Percentiles rank a stretch among this genome's conserved stretches.
phyloP scores from a whole-genome alignment of 2,113 vertebrate species.

The Notothenia rossii region DNA sequence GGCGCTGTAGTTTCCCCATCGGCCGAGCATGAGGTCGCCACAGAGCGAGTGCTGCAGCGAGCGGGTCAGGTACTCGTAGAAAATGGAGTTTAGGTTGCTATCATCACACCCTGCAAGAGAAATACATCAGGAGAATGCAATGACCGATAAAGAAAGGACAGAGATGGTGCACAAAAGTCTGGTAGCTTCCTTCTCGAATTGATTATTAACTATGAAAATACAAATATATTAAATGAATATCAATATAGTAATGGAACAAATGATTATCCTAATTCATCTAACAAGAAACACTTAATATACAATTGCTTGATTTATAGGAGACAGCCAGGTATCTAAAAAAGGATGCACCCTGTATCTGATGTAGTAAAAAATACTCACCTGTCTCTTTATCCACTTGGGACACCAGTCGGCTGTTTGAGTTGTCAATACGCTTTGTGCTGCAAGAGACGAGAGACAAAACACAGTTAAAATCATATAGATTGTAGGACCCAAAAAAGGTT shows the following conservation, averaged over 20 bases:
- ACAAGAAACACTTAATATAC: neutral
- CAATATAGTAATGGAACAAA: neutral
- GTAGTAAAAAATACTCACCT: slow-evolving; percentile 80
- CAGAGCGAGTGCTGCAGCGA: slow-evolving; percentile 96
- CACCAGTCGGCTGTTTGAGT: slow-evolving; percentile 95
- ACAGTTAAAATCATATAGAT: neutral
- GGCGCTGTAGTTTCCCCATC: slow-evolving; percentile 96
- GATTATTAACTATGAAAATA: neutral
- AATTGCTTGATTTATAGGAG: neutral
- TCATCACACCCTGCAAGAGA: slow-evolving; percentile 90
- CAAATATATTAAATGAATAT: too few relatives aligned
- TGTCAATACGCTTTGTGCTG: slow-evolving; percentile 94
- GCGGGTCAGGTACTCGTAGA: slow-evolving; percentile 97
- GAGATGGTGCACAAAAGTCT: neutral
- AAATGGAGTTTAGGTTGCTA: slow-evolving; percentile 98
- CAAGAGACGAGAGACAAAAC: slow-evolving; percentile 53
- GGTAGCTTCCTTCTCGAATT: neutral
- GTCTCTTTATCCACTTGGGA: slow-evolving; percentile 96
- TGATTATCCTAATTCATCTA: neutral
- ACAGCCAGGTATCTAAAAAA: neutral
- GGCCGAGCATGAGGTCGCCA: slow-evolving; percentile 94
- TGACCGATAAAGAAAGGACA: neutral
- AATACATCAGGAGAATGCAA: neutral
- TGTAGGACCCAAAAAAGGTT: too few relatives aligned
- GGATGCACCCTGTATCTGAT: neutral